These are phyloP conservation scores for Porphyrio hochstetteri DNA, from an alignment of 2,113 vertebrate genomes.

Conservation along the genomic window DNA sequence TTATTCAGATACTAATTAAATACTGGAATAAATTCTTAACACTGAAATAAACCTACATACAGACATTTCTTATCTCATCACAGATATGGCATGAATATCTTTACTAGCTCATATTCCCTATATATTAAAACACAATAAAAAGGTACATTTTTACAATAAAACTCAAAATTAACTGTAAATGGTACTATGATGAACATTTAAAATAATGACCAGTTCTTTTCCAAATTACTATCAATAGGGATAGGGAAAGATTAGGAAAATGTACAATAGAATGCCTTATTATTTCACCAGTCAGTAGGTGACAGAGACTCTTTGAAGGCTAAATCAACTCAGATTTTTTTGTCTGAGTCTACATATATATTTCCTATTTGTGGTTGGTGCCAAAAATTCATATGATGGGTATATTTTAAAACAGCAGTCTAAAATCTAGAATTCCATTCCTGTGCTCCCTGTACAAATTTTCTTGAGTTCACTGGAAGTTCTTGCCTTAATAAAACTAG, in stretches of 20 bases:
- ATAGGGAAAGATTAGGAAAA: background rate
- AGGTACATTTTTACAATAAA: background rate
- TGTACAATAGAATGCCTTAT: background rate
- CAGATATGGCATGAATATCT: background rate
- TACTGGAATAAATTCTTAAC: background rate
- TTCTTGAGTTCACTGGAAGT: background rate
- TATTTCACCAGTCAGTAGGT: background rate
- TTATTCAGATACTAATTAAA: background rate
- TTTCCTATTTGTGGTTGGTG: background rate
- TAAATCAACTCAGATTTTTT: background rate
- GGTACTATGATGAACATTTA: background rate
- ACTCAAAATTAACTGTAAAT: background rate
- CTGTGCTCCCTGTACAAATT: background rate
- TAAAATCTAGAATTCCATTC: background rate
- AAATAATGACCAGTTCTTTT: background rate
- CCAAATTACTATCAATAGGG: background rate
- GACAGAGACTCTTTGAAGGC: background rate
- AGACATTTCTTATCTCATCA: background rate
- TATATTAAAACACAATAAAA: background rate
- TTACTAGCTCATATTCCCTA: background rate
- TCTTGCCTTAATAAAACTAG: background rate
- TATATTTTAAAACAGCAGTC: background rate
- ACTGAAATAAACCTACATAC: background rate
- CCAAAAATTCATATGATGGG: background rate
- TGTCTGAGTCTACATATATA: background rate